phyloP scores from a whole-genome alignment of 2,113 vertebrate genomes.

The Chaetops frenatus region DNA sequence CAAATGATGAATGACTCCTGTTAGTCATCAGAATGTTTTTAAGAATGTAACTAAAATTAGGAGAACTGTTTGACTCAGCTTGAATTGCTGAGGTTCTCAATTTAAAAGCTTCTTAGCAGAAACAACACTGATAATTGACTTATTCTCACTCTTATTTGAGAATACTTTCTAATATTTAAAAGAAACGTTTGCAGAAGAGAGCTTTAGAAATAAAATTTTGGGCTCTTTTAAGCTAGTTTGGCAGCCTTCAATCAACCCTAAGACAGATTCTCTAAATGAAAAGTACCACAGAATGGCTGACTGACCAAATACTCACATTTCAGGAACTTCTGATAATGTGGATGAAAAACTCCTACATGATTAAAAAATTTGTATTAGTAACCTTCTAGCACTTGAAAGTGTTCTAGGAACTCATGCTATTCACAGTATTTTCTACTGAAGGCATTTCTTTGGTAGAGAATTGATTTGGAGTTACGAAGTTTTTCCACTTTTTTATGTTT shows the following conservation, averaged over 20 bases:
- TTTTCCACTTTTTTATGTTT: neutral
- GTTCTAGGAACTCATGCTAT: neutral
- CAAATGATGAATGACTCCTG: neutral
- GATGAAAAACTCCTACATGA: neutral
- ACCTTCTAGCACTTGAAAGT: neutral
- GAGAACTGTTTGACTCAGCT: neutral
- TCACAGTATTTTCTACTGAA: neutral
- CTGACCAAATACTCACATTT: neutral
- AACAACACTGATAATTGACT: neutral
- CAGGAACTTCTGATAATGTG: neutral
- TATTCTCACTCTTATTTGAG: neutral
- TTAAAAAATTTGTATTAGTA: neutral
- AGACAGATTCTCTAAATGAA: neutral
- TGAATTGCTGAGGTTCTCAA: neutral
- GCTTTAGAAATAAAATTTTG: neutral
- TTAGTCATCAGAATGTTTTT: neutral
- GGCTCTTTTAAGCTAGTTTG: neutral
- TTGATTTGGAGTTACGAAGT: neutral
- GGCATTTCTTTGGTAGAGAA: neutral
- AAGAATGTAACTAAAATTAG: neutral
- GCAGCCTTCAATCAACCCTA: neutral
- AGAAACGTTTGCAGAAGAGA: neutral
- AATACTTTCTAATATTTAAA: neutral
- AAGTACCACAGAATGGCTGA: neutral
- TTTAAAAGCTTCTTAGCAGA: neutral